Evolutionary conservation across 2,888 invertebrate genomes (phyloP).

Genomic region (Bugula neritina): DNA sequence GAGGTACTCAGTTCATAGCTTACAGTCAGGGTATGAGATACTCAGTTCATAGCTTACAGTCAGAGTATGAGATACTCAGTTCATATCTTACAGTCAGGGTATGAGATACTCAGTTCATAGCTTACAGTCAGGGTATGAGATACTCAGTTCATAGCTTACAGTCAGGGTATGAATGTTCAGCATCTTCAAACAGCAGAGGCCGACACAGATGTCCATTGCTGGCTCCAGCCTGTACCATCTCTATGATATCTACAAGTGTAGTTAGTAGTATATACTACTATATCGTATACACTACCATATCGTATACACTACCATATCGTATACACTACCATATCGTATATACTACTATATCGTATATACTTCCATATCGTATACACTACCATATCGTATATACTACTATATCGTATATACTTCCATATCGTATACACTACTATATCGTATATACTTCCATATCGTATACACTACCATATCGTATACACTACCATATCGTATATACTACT

Average conservation of each 20-base stretch:
- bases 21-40: too few relatives aligned
- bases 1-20: too few relatives aligned
- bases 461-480: neutral
- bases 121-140: too few relatives aligned
- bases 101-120: too few relatives aligned
- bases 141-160: neutral
- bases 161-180: constrained; percentile 16
- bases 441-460: neutral
- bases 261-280: too few relatives aligned
- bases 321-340: neutral
- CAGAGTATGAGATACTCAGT: too few relatives aligned
- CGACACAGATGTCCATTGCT: constrained; percentile 22
- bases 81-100: too few relatives aligned
- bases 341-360: neutral
- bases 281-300: neutral
- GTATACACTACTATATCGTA: neutral
- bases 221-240: constrained; percentile 22
- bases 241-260: constrained; percentile 14
- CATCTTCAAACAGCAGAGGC: constrained; percentile 18
- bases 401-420: neutral
- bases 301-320: neutral
- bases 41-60: too few relatives aligned
- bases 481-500: neutral
- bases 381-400: neutral
- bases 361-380: neutral